These are phyloP conservation scores for Lepus europaeus DNA, from an alignment of 2,113 vertebrate genomes.

Conservation along the genomic window DNA sequence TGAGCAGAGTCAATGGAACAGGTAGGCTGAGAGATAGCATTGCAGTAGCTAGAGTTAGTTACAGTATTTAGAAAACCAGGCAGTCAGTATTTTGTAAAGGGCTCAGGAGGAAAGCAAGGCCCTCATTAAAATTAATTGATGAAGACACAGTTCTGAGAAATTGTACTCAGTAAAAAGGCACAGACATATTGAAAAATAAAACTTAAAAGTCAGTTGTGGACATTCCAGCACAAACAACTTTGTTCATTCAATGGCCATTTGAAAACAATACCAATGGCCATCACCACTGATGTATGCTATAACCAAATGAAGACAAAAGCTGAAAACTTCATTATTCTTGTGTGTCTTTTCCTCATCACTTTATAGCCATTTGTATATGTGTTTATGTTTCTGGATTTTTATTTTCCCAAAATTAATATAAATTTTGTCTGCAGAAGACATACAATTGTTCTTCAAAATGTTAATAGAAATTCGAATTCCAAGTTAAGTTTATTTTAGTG, in stretches of 20 bases:
- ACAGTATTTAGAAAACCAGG: background rate
- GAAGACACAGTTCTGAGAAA: background rate
- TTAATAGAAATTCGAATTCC: no score
- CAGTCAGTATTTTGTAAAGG: background rate
- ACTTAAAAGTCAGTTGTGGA: background rate
- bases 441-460: no score
- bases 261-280: background rate
- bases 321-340: background rate
- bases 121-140: constrained; percentile 31
- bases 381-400: background rate
- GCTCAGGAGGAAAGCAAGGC: background rate
- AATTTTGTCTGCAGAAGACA: background rate
- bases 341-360: background rate
- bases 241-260: background rate
- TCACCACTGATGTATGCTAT: background rate
- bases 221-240: background rate
- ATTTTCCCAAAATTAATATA: background rate
- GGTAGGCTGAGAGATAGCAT: no score
- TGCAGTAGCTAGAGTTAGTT: background rate
- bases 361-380: background rate
- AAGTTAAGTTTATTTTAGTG: no score
- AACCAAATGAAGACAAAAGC: constrained; percentile 17
- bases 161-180: background rate
- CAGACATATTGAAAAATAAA: constrained; percentile 2
- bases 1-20: background rate